Evolutionary conservation across 2,797 vertebrate species (phyloP).

Genomic region (Leuciscus waleckii): DNA sequence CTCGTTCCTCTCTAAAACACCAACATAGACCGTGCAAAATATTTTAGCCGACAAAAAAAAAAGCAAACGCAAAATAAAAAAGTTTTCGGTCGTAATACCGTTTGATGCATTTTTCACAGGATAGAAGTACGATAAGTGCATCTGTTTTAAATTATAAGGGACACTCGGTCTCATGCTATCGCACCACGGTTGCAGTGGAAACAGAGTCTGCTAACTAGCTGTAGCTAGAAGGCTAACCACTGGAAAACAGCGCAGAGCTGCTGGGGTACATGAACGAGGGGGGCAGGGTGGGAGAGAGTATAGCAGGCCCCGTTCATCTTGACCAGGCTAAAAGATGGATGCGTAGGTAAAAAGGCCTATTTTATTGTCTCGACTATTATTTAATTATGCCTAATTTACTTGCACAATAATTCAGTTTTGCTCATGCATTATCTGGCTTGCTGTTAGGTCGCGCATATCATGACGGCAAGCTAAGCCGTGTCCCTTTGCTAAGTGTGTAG

Average conservation of each 20-base stretch:
- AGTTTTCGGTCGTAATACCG: conserved; percentile 43
- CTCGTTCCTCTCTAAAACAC: conserved; percentile 77
- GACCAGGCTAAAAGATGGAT: conserved; percentile 70
- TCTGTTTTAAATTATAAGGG: conserved; percentile 57
- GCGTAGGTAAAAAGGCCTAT: conserved; percentile 75
- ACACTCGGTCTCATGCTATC: conserved; percentile 61
- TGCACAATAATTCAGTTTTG: conserved; percentile 23
- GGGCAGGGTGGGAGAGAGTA: conserved; percentile 73
- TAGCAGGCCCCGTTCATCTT: conserved; percentile 81
- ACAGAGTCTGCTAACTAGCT: conserved; percentile 71
- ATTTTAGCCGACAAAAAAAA: conserved; percentile 71
- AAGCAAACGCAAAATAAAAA: conserved; percentile 18
- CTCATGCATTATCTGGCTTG: conserved; percentile 22
- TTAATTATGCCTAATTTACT: conserved; percentile 29
- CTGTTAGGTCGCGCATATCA: conserved; percentile 45
- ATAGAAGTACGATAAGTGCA: conserved; percentile 4
- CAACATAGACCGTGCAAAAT: conserved; percentile 72
- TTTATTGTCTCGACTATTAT: conserved; percentile 55
- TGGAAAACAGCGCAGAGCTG: conserved; percentile 79
- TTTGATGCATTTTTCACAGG: conserved; percentile 38
- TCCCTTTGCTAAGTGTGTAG: conserved; percentile 28
- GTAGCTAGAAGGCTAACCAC: conserved; percentile 73
- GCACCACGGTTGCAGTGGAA: conserved; percentile 75
- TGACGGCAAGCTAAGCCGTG: conserved; percentile 28
- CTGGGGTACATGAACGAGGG: conserved; percentile 75